phyloP scores from a whole-genome alignment of 2,113 vertebrate genomes.

The Ochotona princeps region DNA sequence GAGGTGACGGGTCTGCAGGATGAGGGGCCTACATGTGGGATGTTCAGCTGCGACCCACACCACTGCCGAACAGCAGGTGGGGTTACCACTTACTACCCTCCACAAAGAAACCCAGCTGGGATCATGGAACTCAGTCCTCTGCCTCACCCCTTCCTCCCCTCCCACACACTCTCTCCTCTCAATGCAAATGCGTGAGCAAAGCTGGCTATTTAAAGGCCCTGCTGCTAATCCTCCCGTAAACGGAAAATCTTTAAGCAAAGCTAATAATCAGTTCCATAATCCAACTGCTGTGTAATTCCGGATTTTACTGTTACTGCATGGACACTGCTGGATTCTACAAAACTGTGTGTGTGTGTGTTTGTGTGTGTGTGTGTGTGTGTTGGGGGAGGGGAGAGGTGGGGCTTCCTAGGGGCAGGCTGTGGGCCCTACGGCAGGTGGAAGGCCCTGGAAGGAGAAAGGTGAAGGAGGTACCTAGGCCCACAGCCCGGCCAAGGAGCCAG shows the following conservation, averaged over 20 bases:
- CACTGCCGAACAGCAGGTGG: accelerated
- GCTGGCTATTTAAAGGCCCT: constrained; percentile 71
- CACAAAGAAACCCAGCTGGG: neutral
- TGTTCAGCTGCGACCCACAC: neutral
- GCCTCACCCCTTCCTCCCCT: neutral
- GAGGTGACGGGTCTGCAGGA: neutral
- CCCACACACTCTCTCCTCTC: neutral
- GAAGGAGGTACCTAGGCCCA: neutral
- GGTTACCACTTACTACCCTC: neutral
- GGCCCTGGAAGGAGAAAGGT: neutral
- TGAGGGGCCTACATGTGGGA: neutral
- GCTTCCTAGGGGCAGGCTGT: accelerated
- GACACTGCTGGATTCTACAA: neutral
- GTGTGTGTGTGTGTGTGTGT: neutral
- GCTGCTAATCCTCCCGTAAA: constrained; percentile 67
- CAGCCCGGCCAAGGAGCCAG: neutral
- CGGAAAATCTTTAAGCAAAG: constrained; percentile 73
- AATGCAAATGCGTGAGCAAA: constrained; percentile 31
- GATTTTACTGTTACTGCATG: neutral
- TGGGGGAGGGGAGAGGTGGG: neutral
- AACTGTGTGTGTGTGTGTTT: neutral
- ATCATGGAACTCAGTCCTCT: neutral
- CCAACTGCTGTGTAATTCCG: constrained; percentile 67
- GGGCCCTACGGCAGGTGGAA: accelerated
- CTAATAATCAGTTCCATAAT: constrained; percentile 66